phyloP scores from a whole-genome alignment of 2,113 vertebrate species.

The Epinephelus fuscoguttatus region DNA sequence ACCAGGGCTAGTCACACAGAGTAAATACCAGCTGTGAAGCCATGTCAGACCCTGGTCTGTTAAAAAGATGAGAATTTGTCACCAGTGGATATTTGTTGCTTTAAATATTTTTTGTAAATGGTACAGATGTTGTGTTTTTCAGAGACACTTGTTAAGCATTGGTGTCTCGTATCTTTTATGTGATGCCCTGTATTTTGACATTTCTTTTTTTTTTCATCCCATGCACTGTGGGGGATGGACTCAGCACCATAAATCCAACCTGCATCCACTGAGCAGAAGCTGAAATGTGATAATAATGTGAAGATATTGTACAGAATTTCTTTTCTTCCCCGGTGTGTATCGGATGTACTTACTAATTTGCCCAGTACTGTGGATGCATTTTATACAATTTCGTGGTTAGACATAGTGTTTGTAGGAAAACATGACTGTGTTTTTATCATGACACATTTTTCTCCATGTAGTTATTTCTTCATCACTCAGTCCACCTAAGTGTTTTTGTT shows the following conservation, averaged over 20 bases:
- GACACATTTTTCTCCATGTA: conserved; percentile 48
- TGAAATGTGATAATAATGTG: conserved; percentile 56
- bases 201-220: conserved; percentile 6
- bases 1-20: conserved; percentile 26
- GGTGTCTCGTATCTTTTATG: conserved; percentile 49
- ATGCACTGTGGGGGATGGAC: conserved; percentile 12
- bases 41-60: conserved; percentile 41
- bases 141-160: conserved; percentile 20
- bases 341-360: conserved; percentile 47
- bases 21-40: conserved; percentile 39
- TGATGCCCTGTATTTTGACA: conserved; percentile 37
- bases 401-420: conserved; percentile 55
- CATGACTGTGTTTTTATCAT: conserved; percentile 36
- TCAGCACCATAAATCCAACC: conserved; percentile 10
- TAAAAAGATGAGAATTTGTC: conserved; percentile 34
- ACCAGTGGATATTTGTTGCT: conserved; percentile 46
- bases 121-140: conserved; percentile 39
- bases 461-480: conserved; percentile 47
- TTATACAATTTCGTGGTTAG: conserved; percentile 62
- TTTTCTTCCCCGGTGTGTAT: conserved; percentile 47
- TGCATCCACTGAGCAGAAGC: conserved; percentile 39
- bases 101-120: conserved; percentile 68
- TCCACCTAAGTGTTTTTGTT: conserved; percentile 27
- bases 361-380: conserved; percentile 65
- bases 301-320: conserved; percentile 68